Evolutionary conservation across 2,888 invertebrate species (phyloP).

Genomic region (Nymphalis c-album): DNA sequence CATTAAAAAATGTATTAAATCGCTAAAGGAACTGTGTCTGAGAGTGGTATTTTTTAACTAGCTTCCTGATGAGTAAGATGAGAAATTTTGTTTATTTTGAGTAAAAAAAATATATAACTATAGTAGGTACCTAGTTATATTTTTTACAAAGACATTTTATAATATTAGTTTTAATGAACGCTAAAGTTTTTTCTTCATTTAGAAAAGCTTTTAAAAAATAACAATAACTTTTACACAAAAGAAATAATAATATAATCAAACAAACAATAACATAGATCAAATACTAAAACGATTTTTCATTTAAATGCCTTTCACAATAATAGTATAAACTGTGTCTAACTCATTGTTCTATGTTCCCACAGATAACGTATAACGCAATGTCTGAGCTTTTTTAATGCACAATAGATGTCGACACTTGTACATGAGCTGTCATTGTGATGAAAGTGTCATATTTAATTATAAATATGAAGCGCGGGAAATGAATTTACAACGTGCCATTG

Average conservation of each 20-base stretch:
- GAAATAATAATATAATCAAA: neutral
- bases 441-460: conserved; percentile 15
- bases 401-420: conserved; percentile 34
- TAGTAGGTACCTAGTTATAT: too few relatives aligned
- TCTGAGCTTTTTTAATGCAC: conserved; percentile 23
- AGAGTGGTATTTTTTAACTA: too few relatives aligned
- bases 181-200: too few relatives aligned
- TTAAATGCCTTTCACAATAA: conserved; percentile 24
- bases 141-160: too few relatives aligned
- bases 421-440: conserved; percentile 11
- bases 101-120: too few relatives aligned
- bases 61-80: too few relatives aligned
- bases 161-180: too few relatives aligned
- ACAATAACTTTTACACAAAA: neutral
- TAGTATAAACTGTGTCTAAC: conserved; percentile 18
- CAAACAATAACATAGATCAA: conserved; percentile 10
- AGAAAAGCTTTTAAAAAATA: neutral
- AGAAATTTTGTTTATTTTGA: too few relatives aligned
- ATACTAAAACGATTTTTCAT: conserved; percentile 11
- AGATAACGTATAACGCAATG: conserved; percentile 13
- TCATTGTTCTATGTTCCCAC: conserved; percentile 33
- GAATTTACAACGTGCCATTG: neutral
- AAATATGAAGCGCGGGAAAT: neutral
- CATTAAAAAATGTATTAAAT: too few relatives aligned
- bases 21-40: too few relatives aligned